Evolutionary conservation across 92 coral and sea anemone species (phyloP), one percentile per base, ranked within the genome.

Genomic region (Zoanthus sansibaricus): DNA sequence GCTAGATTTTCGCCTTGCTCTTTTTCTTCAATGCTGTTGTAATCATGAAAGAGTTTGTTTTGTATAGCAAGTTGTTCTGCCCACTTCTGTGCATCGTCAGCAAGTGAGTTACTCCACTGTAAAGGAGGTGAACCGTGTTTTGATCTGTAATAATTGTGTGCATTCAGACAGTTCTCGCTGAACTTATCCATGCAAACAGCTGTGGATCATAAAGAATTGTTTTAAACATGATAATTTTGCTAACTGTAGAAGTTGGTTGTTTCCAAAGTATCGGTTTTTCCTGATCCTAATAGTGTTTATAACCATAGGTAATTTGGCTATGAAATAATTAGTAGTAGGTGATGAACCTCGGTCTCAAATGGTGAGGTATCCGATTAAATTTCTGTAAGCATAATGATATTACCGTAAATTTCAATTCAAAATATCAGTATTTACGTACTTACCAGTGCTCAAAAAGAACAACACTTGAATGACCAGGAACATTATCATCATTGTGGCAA

Each of bases 31-130:
- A 33, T 79, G 37, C 55, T 45, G 58, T 8, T 79, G 56, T 79
- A 79, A 16, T 79, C 84, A 25, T 79, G 84, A 6, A 9, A 42
- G 14, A 79, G 55, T 25, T 62, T 79, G 17, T 79, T 67, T 59
- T 79, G 56, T 15, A 17, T 61, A 9, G 84, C 84, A 55, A 79
- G 17, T 7, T 20, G 4, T 33, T 62, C 15, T 31, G 84, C 84
- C 84, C 84, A 79, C n/a, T 37, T 16, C 21, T 61, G 84, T 33
- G 84, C 84, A 21, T 79, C 84, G 18, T 79, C 20, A 17, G 84
- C 84, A 21, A 79, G 84, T 17, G 21, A 32, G 51, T 46, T 61
- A 56, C 44, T 79, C 84, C 84, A 79, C 17, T 33, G 72, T 14
- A 79, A 52, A 1, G 72, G 84, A 13, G 58, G 33, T 21, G 58